These are phyloP conservation scores for Mastomys natalensis DNA, from an alignment of 2,113 vertebrate genomes.

Conservation along the genomic window DNA sequence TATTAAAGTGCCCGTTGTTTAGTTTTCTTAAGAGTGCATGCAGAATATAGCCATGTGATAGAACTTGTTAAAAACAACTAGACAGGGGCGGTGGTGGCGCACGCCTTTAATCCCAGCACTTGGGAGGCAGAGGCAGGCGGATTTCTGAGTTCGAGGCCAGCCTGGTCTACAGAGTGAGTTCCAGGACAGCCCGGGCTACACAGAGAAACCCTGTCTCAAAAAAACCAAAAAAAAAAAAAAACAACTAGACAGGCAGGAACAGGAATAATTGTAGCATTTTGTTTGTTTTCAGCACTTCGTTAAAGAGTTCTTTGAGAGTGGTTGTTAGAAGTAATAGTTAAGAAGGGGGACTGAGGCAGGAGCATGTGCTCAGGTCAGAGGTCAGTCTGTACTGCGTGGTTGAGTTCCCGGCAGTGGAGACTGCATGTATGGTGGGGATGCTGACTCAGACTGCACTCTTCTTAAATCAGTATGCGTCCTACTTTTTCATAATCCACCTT, in stretches of 20 bases:
- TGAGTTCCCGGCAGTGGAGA: background rate
- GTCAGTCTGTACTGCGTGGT: background rate
- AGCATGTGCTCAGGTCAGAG: background rate
- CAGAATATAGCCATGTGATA: constrained; percentile 20
- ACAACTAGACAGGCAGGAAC: background rate
- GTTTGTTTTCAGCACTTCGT: constrained; percentile 45
- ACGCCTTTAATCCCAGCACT: too few species aligned
- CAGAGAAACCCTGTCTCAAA: too few species aligned
- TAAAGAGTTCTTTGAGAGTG: constrained; percentile 22
- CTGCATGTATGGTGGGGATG: background rate
- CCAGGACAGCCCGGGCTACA: too few species aligned
- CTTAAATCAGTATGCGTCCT: background rate
- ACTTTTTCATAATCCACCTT: background rate
- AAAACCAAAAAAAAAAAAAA: too few species aligned
- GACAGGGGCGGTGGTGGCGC: too few species aligned
- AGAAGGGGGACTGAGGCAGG: background rate
- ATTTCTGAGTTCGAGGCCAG: too few species aligned
- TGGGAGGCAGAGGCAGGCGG: too few species aligned
- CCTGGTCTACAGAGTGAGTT: too few species aligned
- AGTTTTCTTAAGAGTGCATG: constrained; percentile 24
- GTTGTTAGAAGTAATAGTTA: background rate
- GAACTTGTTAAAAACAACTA: background rate
- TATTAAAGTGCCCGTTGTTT: background rate
- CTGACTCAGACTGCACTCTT: background rate
- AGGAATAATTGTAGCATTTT: background rate